Base-by-base conservation (phyloP, 2,888 invertebrate species). In the Blastobasis adustella region DNA sequence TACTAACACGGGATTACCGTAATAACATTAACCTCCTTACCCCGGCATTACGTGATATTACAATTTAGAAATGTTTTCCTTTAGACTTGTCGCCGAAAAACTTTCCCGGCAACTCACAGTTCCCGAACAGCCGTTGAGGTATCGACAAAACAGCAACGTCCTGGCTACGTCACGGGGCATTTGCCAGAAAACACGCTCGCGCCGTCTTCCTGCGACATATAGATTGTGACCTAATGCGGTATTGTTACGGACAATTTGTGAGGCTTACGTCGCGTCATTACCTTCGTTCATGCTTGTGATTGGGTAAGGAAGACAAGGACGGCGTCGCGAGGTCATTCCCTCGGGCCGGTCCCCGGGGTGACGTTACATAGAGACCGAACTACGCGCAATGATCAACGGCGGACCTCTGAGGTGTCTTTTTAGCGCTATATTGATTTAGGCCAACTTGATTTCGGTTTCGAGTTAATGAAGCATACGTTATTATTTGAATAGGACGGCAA, bases 291-390 rank as follows among this genome's bases (percentile, higher is more conserved):
- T 63, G 67, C 69, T 64, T 62, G 69, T 68, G 63, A 70, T 71
- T 57, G 58, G 64, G 61, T 64, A 67, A 59, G 78, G 66, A 71
- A 62, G 80, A 79, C 68, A 76, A 64, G 69, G 79, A 79, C 61
- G 58, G 62, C 62, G 61, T 61, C 64, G 5, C 50, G 52, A 69
- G 73, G 76, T 70, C 68, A 66, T 62, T 77, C 82, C 82, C 82
- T 58, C 49, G 69, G 73, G 76, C 69, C 68, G 66, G 60, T 79
- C 82, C 82, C 82, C 56, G 50, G 84, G 80, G 82, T 61, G 69
- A 79, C 81, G 79, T 83, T 82, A 82, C 75, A 65, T 68, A 69
- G 71, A 76, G 80, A 79, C 82, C 73, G 71, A 81, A 83, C 75
- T 80, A 70, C 74, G 71, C 66, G 71, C 66, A 64, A 73, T 83